Conservation (phyloP, 1,140 invertebrate genomes). For the Pseudomyrmex sp. region DNA sequence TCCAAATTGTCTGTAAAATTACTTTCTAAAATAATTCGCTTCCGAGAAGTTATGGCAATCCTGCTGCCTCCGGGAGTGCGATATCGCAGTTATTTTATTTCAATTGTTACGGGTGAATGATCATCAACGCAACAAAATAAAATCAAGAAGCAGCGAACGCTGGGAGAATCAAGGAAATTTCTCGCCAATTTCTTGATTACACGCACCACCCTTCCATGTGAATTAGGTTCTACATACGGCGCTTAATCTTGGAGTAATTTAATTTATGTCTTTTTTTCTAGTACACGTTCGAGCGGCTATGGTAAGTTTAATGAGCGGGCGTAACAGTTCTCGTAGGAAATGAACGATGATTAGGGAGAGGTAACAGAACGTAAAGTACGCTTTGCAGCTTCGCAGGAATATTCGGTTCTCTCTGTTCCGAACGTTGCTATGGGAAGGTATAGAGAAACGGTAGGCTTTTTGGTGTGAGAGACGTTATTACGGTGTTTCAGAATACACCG, state of each 20-base stretch:
- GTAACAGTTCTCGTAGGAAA: slow-evolving; percentile 68
- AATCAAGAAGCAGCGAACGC: slow-evolving; percentile 4
- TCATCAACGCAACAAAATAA: slow-evolving; percentile 39
- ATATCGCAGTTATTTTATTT: slow-evolving; percentile 35
- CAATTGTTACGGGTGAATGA: slow-evolving; percentile 37
- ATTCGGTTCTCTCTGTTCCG: slow-evolving; percentile 53
- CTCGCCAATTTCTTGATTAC: not conserved
- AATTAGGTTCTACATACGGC: slow-evolving; percentile 34
- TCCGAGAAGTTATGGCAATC: not conserved
- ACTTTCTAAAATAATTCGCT: not conserved
- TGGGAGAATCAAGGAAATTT: slow-evolving; percentile 24
- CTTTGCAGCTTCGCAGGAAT: slow-evolving; percentile 50
- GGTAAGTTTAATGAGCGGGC: slow-evolving; percentile 68
- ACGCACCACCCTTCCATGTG: slow-evolving; percentile 22
- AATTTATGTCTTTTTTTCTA: slow-evolving; percentile 70
- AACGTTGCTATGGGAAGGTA: slow-evolving; percentile 50
- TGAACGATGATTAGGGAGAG: slow-evolving; percentile 70
- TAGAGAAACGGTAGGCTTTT: slow-evolving; percentile 21
- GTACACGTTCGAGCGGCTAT: slow-evolving; percentile 46
- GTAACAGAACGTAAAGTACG: slow-evolving; percentile 21
- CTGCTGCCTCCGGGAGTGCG: slow-evolving; percentile 16
- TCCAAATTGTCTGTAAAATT: not conserved
- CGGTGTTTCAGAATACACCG: not conserved
- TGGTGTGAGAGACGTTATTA: not conserved
- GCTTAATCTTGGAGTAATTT: slow-evolving; percentile 65